Evolutionary conservation across 2,113 vertebrate species (phyloP).

Genomic region (Gallinago paraguaiae): DNA sequence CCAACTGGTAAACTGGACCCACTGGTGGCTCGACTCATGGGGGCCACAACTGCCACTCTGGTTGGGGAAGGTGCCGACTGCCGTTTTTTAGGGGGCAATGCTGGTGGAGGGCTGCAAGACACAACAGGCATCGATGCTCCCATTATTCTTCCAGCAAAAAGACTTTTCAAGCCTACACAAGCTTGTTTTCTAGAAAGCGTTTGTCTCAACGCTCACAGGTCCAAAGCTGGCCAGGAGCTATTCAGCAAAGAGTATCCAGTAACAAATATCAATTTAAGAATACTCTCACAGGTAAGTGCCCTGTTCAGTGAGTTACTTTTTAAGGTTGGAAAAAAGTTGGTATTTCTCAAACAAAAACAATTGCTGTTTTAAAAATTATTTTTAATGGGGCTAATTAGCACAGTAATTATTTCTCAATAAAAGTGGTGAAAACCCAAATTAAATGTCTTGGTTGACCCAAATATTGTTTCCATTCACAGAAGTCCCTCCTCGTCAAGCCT

Average conservation of each 20-base stretch:
- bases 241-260: neutral
- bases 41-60: constrained; percentile 92
- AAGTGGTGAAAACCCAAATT: neutral
- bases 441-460: neutral
- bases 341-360: constrained; percentile 13
- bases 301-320: neutral
- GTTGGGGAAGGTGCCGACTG: constrained; percentile 93
- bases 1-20: constrained; percentile 91
- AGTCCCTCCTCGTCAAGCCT: neutral
- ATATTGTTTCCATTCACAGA: neutral
- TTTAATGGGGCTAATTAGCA: constrained; percentile 10
- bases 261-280: neutral
- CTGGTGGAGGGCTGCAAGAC: constrained; percentile 86
- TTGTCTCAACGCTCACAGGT: neutral
- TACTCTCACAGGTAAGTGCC: neutral
- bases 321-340: neutral
- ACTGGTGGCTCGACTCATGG: constrained; percentile 91
- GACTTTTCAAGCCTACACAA: neutral
- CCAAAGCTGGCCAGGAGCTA: neutral
- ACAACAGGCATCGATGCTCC: neutral
- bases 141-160: neutral
- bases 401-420: neutral
- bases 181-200: neutral
- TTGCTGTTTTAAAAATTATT: neutral
- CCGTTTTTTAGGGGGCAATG: constrained; percentile 93